These are phyloP conservation scores for Clostera curtula DNA, from an alignment of 2,888 invertebrate species.

Conservation along the genomic window DNA sequence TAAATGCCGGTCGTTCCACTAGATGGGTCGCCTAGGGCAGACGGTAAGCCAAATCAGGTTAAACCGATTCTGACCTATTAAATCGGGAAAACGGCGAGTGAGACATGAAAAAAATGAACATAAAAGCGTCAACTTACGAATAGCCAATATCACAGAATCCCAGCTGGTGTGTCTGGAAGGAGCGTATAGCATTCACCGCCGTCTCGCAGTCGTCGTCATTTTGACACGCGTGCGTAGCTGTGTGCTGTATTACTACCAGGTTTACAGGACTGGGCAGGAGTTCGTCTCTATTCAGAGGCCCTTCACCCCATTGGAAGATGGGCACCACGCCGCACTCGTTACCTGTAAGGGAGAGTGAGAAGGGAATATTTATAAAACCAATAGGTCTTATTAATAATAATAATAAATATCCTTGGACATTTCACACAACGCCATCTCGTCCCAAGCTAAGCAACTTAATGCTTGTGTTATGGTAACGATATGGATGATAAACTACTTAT, in stretches of 20 bases:
- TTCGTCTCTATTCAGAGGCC: constrained; percentile 21
- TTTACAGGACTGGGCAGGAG: constrained; percentile 51
- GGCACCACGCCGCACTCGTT: constrained; percentile 32
- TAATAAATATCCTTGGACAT: too few relatives aligned
- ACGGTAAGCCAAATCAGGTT: too few relatives aligned
- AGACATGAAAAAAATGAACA: neutral
- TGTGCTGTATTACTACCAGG: constrained; percentile 74
- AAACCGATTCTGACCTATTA: too few relatives aligned
- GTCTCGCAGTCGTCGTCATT: constrained; percentile 52
- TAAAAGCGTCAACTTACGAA: constrained; percentile 61
- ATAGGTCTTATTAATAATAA: too few relatives aligned
- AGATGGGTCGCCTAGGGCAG: too few relatives aligned
- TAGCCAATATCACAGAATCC: constrained; percentile 74
- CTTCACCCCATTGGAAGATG: constrained; percentile 35
- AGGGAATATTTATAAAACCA: too few relatives aligned
- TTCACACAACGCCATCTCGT: too few relatives aligned
- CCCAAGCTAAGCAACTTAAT: too few relatives aligned
- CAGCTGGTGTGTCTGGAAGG: constrained; percentile 61
- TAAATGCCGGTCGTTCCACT: too few relatives aligned
- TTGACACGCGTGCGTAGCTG: constrained; percentile 62
- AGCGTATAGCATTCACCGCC: constrained; percentile 56
- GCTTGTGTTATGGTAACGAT: too few relatives aligned
- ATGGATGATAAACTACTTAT: too few relatives aligned
- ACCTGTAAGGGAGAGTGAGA: constrained; percentile 18
- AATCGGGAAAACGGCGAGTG: too few relatives aligned